Conservation (phyloP, 2,113 vertebrate species). For the Mirza zaza region DNA sequence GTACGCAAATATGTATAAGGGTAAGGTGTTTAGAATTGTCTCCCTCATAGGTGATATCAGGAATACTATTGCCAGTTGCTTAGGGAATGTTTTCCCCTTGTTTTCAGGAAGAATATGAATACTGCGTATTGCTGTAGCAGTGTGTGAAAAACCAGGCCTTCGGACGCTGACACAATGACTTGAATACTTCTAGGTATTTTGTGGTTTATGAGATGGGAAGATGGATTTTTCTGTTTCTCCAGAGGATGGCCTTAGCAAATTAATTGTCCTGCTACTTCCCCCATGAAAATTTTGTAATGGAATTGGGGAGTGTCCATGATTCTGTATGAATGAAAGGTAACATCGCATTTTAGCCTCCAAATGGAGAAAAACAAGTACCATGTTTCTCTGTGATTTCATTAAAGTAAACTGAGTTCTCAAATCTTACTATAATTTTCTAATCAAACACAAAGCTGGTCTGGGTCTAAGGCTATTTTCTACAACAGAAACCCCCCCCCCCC, state of each 20-base stretch:
- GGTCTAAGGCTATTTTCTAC: slow-evolving; percentile 27
- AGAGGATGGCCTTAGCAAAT: background rate
- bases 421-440: background rate
- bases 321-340: slow-evolving; percentile 1
- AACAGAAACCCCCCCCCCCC: background rate
- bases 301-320: slow-evolving; percentile 2
- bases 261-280: background rate
- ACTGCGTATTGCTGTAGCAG: background rate
- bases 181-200: background rate
- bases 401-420: slow-evolving; percentile 23
- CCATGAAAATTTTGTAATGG: background rate
- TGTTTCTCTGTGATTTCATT: slow-evolving; percentile 44
- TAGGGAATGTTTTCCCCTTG: background rate
- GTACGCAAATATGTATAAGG: background rate
- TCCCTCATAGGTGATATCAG: background rate
- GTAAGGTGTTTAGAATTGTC: background rate
- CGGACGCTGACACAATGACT: background rate
- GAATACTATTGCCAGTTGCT: background rate
- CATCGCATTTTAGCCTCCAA: slow-evolving; percentile 1
- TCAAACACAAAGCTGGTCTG: slow-evolving; percentile 25
- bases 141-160: background rate
- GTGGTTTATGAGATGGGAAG: background rate
- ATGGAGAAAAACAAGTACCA: slow-evolving; percentile 37
- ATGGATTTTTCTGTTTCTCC: background rate
- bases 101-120: background rate